These are phyloP conservation scores for Tetranychus urticae DNA, from an alignment of 1,140 invertebrate species.

Conservation along the genomic window DNA sequence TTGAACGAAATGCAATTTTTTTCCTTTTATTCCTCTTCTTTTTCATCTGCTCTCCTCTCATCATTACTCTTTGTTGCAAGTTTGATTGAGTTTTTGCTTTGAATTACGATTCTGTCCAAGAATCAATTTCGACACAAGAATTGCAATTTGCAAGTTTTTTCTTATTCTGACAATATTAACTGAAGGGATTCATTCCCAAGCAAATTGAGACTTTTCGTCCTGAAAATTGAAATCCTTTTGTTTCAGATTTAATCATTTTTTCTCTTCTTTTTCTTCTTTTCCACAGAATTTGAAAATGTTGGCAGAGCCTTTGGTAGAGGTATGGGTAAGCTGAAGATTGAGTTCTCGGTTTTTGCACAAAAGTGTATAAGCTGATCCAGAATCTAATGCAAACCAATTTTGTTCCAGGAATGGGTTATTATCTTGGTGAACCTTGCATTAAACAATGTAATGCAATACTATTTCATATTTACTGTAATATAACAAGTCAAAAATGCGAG, in stretches of 20 bases:
- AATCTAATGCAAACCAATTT: not conserved
- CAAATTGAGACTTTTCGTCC: too few relatives aligned
- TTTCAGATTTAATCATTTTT: not conserved
- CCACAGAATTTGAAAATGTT: slow-evolving; percentile 6
- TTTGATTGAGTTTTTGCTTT: too few relatives aligned
- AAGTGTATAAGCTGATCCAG: not conserved
- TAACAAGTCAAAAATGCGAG: slow-evolving; percentile 11
- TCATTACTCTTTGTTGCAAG: too few relatives aligned
- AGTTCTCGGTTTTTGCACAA: not conserved
- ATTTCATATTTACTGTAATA: slow-evolving; percentile 14
- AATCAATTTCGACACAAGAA: too few relatives aligned
- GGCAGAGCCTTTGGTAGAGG: slow-evolving; percentile 10
- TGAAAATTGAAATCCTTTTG: too few relatives aligned
- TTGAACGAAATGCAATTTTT: too few relatives aligned
- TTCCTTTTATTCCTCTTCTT: too few relatives aligned
- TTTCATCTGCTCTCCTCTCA: too few relatives aligned
- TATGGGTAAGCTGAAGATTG: not conserved
- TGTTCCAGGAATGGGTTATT: slow-evolving; percentile 11
- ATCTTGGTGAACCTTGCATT: slow-evolving; percentile 13
- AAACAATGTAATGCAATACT: slow-evolving; percentile 13
- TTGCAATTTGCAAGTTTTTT: too few relatives aligned
- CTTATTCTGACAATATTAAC: too few relatives aligned
- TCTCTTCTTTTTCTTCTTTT: not conserved
- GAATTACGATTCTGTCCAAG: too few relatives aligned
- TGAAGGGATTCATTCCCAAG: too few relatives aligned